These are phyloP conservation scores for Sphenopsis melanotis DNA, from an alignment of 2,797 vertebrate genomes.

Conservation along the genomic window DNA sequence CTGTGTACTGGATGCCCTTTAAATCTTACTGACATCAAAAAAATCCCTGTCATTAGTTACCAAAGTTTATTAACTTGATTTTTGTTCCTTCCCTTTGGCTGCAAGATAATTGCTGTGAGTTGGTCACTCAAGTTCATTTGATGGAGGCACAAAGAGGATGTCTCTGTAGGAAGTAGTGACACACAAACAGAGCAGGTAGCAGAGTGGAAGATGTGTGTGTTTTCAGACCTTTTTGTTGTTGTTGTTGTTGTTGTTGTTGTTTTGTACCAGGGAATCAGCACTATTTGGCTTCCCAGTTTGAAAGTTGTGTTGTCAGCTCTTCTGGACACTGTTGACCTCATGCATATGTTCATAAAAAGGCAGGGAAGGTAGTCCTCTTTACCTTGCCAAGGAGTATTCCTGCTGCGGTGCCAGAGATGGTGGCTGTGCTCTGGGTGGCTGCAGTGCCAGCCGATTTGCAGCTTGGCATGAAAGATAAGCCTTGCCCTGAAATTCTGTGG, in stretches of 20 bases:
- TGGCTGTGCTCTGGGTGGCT: background rate
- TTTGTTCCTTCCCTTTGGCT: background rate
- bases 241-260: too few species aligned
- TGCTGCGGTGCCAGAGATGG: background rate
- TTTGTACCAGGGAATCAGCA: background rate
- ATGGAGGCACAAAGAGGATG: background rate
- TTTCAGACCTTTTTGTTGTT: background rate
- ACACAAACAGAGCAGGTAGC: background rate
- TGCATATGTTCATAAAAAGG: background rate
- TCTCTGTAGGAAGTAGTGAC: background rate
- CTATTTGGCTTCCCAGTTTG: background rate
- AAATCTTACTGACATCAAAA: background rate
- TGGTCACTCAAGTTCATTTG: fast-evolving
- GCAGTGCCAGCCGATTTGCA: background rate
- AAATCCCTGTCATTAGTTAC: background rate
- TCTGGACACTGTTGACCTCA: background rate
- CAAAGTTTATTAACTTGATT: background rate
- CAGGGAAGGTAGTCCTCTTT: background rate
- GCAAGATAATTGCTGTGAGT: background rate
- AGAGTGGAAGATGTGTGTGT: background rate
- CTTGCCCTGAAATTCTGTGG: background rate
- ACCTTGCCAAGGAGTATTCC: background rate
- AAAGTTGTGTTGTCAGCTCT: background rate
- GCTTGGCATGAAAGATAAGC: background rate
- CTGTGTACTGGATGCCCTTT: background rate